Evolutionary conservation across 2,113 vertebrate species (phyloP).

Genomic region (Cololabis saira): DNA sequence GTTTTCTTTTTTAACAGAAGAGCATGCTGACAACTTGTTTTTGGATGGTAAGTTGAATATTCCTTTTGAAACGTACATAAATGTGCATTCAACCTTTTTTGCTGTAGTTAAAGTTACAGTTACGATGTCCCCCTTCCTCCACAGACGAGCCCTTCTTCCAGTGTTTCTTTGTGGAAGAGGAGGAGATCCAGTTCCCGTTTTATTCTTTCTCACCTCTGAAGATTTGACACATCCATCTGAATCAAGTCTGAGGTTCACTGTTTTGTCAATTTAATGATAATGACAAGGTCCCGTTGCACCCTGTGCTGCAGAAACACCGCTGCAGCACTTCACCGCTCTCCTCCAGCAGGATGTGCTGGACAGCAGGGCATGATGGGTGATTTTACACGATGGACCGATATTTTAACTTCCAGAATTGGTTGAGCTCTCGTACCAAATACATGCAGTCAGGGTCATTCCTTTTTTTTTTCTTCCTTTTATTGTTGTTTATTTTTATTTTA

Average conservation of each 20-base stretch:
- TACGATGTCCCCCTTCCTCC: conserved; percentile 14
- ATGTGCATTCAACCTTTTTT: background rate
- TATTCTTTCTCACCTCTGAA: conserved; percentile 82
- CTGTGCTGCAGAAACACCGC: conserved; percentile 24
- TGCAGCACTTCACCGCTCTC: conserved; percentile 14
- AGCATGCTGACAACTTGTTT: conserved; percentile 51
- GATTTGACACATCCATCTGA: conserved; percentile 61
- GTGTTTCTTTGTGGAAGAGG: conserved; percentile 85
- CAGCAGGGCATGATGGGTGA: conserved; percentile 23
- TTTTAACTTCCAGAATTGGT: conserved; percentile 60
- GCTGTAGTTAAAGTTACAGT: background rate
- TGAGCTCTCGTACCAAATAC: conserved; percentile 72
- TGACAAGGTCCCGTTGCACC: conserved; percentile 22
- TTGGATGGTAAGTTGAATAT: conserved; percentile 60
- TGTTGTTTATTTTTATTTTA: background rate
- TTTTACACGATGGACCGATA: conserved; percentile 29
- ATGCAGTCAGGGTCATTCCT: conserved; percentile 71
- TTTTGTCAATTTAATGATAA: conserved; percentile 19
- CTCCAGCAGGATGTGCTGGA: conserved; percentile 21
- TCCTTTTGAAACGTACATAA: conserved; percentile 14
- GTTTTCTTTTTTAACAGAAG: conserved; percentile 29
- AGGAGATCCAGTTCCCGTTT: conserved; percentile 82
- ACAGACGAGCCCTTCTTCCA: conserved; percentile 85
- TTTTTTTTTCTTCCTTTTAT: conserved; percentile 15
- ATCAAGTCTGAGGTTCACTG: conserved; percentile 29